phyloP scores from a whole-genome alignment of 2,888 invertebrate species.

The Julus scandinavius region DNA sequence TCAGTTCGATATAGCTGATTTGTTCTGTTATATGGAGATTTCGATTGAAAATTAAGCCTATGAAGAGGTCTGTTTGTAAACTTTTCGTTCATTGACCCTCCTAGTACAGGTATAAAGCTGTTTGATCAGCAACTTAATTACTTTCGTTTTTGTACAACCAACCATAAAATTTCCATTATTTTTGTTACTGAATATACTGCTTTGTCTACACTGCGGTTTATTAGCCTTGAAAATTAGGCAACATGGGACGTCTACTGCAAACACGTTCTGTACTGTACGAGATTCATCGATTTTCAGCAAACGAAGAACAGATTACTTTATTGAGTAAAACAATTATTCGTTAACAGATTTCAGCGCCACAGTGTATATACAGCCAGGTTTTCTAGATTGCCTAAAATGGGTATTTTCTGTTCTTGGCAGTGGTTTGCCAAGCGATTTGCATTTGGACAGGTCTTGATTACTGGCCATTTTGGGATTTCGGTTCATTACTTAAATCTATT shows the following conservation, averaged over 20 bases:
- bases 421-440: constrained; percentile 30
- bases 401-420: neutral
- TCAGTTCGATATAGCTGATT: too few relatives aligned
- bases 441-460: constrained; percentile 40
- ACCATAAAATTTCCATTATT: neutral
- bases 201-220: neutral
- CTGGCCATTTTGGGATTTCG: constrained; percentile 40
- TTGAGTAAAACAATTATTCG: neutral
- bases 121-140: neutral
- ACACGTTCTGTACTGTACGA: too few relatives aligned
- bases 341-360: neutral
- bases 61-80: too few relatives aligned
- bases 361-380: neutral
- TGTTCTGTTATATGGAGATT: too few relatives aligned
- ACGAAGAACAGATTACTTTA: neutral
- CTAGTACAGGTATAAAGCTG: too few relatives aligned
- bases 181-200: neutral
- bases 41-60: too few relatives aligned
- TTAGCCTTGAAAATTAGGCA: too few relatives aligned
- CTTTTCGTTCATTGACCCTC: too few relatives aligned
- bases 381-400: neutral
- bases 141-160: neutral
- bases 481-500: constrained; percentile 42
- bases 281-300: neutral
- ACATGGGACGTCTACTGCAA: too few relatives aligned